Evolutionary conservation across 35 echinoderm and acorn worm species (phyloP), one percentile per base, ranked within the genome.

Genomic region (Ptychodera flava): DNA sequence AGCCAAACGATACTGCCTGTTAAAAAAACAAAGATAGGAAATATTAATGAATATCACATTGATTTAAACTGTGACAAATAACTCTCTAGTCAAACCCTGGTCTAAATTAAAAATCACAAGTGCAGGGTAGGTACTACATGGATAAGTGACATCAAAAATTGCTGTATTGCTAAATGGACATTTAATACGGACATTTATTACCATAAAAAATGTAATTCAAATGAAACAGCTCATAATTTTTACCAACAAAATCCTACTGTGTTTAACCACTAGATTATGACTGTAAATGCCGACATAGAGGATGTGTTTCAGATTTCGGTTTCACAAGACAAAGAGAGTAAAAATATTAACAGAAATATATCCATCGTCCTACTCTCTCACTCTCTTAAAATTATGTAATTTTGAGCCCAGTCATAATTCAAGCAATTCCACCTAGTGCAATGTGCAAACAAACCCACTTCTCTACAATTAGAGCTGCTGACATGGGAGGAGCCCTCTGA

Each of bases 321-420:
- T 81, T 31, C 80, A 16, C 35, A 32, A 81, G 35, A 33, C 31
- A 81, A 81, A 81, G 15, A 81, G 31, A 31, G 35, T 81, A 81
- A 34, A 31, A 34, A 1, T 81, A 32, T 14, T 81, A 81, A 81
- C 33, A 33, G 35, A 81, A 81, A 81, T 81, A 81, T 81, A 34
- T 81, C 28, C 35, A 1, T 81, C 35, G 31, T 81, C 31, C 31
- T 32, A 34, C 14, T 32, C 31, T 81, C 35, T 31, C 80, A 81
- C 33, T 32, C 80, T 34, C 33, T 16, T 81, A 81, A 33, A 81
- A 34, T 81, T 81, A 28, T 81, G 80, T 81, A 34, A n/a, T 28
- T 81, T 31, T 79, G 78, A 79, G n/a, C n/a, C n/a, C n/a, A n/a
- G n/a, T n/a, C n/a, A n/a, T n/a, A n/a, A n/a, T n/a, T n/a, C n/a